Evolutionary conservation across 2,113 vertebrate species (phyloP).

Genomic region (Pipra filicauda): DNA sequence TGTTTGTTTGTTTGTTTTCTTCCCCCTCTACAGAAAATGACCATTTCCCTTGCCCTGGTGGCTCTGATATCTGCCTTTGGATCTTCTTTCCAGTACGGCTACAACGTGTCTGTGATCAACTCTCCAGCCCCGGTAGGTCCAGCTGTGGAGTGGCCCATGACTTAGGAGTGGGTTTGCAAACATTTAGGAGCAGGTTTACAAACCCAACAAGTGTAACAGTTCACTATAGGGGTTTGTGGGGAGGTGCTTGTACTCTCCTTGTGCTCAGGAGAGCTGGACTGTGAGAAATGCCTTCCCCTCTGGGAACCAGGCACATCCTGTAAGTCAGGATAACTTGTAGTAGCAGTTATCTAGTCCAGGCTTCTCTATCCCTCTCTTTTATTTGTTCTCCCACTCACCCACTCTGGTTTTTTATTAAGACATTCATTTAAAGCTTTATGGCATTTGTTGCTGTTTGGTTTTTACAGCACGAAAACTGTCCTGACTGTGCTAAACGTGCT

Average conservation of each 20-base stretch:
- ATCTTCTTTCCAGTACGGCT: constrained; percentile 96
- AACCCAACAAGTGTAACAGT: accelerated
- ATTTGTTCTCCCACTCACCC: not conserved
- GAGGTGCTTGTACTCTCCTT: not conserved
- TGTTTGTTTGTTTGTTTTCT: not conserved
- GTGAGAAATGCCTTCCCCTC: not conserved
- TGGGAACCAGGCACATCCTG: not conserved
- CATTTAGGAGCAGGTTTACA: not conserved
- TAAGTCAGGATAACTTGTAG: not conserved
- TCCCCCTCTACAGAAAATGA: constrained; percentile 76
- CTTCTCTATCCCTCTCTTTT: not conserved
- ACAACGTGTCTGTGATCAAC: constrained; percentile 91
- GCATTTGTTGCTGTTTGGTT: not conserved
- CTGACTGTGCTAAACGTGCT: not conserved
- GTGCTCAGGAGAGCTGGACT: not conserved
- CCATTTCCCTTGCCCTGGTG: constrained; percentile 71
- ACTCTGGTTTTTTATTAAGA: not conserved
- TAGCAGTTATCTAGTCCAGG: not conserved
- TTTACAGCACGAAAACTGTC: accelerated
- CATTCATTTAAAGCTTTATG: not conserved
- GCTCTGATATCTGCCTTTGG: constrained; percentile 86
- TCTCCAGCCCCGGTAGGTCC: constrained; percentile 82
- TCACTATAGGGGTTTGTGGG: accelerated
- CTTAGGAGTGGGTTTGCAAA: accelerated
- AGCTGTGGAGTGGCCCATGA: not conserved